A percentile compares a stretch with the other conserved stretches of the same genome.
Evolutionary conservation across 2,113 vertebrate genomes (phyloP).

Genomic region (Thunnus maccoyii): DNA sequence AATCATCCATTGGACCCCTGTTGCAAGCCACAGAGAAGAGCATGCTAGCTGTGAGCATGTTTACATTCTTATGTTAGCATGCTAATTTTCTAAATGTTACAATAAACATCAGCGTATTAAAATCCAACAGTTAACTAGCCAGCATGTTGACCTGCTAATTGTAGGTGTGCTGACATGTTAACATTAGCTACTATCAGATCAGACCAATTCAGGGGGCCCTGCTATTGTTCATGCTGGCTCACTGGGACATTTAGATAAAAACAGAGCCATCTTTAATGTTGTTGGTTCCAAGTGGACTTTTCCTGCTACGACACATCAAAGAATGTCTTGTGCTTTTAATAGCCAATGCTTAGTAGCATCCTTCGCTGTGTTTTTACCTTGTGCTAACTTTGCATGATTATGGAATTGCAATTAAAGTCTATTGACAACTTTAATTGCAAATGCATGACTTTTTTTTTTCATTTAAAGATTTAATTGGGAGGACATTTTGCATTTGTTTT

Average conservation of each 20-base stretch:
- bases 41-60: neutral
- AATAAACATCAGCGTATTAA: neutral
- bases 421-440: no score
- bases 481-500: neutral
- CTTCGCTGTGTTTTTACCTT: no score
- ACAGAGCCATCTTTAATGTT: neutral
- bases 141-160: no score
- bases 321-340: neutral
- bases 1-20: neutral
- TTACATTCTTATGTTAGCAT: neutral
- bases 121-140: neutral
- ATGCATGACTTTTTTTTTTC: no score
- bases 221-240: no score
- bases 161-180: neutral
- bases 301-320: neutral
- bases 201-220: neutral
- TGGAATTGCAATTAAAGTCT: neutral
- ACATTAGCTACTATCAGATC: neutral
- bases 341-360: no score
- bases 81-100: neutral
- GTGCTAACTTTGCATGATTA: no score
- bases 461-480: neutral
- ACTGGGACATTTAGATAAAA: no score
- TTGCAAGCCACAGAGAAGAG: no score
- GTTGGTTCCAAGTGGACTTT: neutral